Percentiles rank a stretch among this genome's conserved stretches.
These are phyloP conservation scores for Amphipoea oculea DNA, from an alignment of 2,888 invertebrate species.

Conservation along the genomic window DNA sequence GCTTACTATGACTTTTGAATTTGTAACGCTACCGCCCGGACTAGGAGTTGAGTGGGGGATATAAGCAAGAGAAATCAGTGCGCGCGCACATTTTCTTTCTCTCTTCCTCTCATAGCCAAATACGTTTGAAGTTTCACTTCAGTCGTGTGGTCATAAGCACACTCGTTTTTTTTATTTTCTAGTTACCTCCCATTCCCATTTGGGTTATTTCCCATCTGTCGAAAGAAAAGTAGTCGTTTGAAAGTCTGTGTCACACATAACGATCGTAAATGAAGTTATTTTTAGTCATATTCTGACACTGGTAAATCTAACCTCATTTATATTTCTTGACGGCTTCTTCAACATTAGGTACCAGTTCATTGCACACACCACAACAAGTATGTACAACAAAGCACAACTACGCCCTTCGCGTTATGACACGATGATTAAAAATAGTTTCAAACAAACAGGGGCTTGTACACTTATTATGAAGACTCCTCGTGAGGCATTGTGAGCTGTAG, in stretches of 20 bases:
- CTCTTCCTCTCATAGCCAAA: no score
- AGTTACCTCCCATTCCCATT: neutral
- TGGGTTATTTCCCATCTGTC: neutral
- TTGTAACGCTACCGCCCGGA: no score
- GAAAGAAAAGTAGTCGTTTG: neutral
- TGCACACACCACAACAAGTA: neutral
- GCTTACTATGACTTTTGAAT: no score
- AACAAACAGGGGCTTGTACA: conserved; percentile 34
- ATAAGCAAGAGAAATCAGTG: no score
- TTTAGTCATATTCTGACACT: neutral
- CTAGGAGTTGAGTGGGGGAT: no score
- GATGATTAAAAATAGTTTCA: conserved; percentile 55
- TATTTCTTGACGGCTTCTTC: neutral
- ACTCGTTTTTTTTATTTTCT: no score
- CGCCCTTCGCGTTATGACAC: conserved; percentile 13
- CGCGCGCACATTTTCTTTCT: no score
- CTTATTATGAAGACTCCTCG: conserved; percentile 1
- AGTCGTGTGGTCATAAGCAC: no score
- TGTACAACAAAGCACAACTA: conserved; percentile 4
- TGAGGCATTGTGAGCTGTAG: conserved; percentile 7
- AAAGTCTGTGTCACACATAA: neutral
- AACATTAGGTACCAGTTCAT: conserved; percentile 4
- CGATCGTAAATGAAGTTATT: neutral
- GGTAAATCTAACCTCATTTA: conserved; percentile 18
- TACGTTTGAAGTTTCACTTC: no score